Conservation (phyloP, 2,888 invertebrate genomes). For the Sphaerophoria taeniata region DNA sequence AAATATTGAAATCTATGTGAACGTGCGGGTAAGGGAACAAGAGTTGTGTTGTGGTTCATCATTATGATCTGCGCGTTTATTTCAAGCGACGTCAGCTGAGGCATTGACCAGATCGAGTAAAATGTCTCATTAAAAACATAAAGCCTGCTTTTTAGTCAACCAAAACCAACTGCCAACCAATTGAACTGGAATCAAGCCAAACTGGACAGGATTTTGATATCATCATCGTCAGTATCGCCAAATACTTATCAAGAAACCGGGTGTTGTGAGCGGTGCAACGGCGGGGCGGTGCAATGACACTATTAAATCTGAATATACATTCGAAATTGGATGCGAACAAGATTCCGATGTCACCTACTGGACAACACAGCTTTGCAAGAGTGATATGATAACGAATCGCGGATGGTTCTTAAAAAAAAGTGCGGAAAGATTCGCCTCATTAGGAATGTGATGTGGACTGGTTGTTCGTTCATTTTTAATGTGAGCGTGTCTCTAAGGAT, state of each 20-base stretch:
- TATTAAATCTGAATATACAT: slow-evolving; percentile 70
- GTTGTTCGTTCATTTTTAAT: slow-evolving; percentile 7
- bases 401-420: slow-evolving; percentile 32
- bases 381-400: not conserved
- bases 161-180: slow-evolving; percentile 19
- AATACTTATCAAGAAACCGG: slow-evolving; percentile 29
- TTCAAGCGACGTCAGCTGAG: not conserved
- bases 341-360: too few species aligned
- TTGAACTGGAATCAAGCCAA: slow-evolving; percentile 52
- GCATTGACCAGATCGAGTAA: slow-evolving; percentile 67
- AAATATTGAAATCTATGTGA: slow-evolving; percentile 53
- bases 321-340: too few species aligned
- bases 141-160: slow-evolving; percentile 29
- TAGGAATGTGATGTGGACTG: slow-evolving; percentile 35
- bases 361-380: not conserved
- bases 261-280: slow-evolving; percentile 19
- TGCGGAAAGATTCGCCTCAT: slow-evolving; percentile 33
- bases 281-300: slow-evolving; percentile 56
- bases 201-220: not conserved
- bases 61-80: slow-evolving; percentile 54
- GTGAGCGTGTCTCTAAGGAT: not conserved
- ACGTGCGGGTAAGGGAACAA: slow-evolving; percentile 4
- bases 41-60: slow-evolving; percentile 43
- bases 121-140: slow-evolving; percentile 65
- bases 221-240: slow-evolving; percentile 17